Percentiles rank a stretch among this genome's conserved stretches.
phyloP scores from a whole-genome alignment of 2,113 vertebrate genomes.

The Eulacestoma nigropectus region DNA sequence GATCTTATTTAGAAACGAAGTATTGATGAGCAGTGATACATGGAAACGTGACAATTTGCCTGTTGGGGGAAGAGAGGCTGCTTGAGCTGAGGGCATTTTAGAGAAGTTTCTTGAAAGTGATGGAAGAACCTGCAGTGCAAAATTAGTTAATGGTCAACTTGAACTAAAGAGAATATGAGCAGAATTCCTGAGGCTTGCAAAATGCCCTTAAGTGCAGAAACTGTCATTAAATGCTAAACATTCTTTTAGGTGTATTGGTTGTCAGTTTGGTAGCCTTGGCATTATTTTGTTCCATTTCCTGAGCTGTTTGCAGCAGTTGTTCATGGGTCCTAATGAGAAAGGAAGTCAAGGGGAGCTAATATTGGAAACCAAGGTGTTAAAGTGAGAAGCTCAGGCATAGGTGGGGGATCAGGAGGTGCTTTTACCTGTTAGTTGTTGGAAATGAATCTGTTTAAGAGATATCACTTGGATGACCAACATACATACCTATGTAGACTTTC shows the following conservation, averaged over 20 bases:
- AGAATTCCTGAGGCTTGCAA: too few species aligned
- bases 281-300: background rate
- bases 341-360: background rate
- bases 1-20: background rate
- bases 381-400: background rate
- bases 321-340: background rate
- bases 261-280: background rate
- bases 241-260: background rate
- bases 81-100: background rate
- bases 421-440: background rate
- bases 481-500: background rate
- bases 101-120: background rate
- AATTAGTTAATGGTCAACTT: too few species aligned
- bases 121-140: background rate
- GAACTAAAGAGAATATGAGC: too few species aligned
- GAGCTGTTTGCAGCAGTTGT: background rate
- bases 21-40: background rate
- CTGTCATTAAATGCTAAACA: background rate
- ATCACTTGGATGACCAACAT: background rate
- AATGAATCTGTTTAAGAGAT: background rate
- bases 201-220: too few species aligned
- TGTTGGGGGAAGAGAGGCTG: background rate
- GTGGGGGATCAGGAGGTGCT: background rate
- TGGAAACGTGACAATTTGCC: background rate
- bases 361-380: background rate